Evolutionary conservation across 2,113 vertebrate genomes (phyloP).

Genomic region (Noturus placidus): DNA sequence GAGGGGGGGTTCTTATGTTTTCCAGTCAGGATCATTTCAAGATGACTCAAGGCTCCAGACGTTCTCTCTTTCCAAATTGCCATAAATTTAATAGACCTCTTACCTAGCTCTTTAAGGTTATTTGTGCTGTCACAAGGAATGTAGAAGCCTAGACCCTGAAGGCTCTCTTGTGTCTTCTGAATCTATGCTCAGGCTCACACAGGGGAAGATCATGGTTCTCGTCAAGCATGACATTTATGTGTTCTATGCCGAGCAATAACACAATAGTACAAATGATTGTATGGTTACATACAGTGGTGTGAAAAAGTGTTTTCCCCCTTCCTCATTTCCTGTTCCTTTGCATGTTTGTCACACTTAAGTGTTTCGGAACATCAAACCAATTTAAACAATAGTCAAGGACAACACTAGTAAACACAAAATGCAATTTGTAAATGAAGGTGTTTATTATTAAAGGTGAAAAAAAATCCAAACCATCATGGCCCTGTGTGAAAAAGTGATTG

Average conservation of each 20-base stretch:
- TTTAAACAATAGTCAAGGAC: too few relatives aligned
- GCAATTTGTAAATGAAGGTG: too few relatives aligned
- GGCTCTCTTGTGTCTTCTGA: conserved; percentile 15
- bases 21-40: conserved; percentile 52
- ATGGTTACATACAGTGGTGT: conserved; percentile 42
- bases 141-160: conserved; percentile 52
- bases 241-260: conserved; percentile 46
- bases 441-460: too few relatives aligned
- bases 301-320: too few relatives aligned
- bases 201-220: conserved; percentile 6
- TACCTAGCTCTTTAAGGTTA: conserved; percentile 58
- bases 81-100: conserved; percentile 52
- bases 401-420: too few relatives aligned
- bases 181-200: not conserved
- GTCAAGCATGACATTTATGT: conserved; percentile 59
- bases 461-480: too few relatives aligned
- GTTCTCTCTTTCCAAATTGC: conserved; percentile 41
- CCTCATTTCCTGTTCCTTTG: too few relatives aligned
- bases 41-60: conserved; percentile 61
- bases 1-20: conserved; percentile 55
- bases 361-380: too few relatives aligned
- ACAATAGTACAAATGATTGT: conserved; percentile 45
- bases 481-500: too few relatives aligned
- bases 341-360: too few relatives aligned
- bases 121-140: conserved; percentile 65